phyloP scores from a whole-genome alignment of 2,113 vertebrate species.

The Varanus salvator region DNA sequence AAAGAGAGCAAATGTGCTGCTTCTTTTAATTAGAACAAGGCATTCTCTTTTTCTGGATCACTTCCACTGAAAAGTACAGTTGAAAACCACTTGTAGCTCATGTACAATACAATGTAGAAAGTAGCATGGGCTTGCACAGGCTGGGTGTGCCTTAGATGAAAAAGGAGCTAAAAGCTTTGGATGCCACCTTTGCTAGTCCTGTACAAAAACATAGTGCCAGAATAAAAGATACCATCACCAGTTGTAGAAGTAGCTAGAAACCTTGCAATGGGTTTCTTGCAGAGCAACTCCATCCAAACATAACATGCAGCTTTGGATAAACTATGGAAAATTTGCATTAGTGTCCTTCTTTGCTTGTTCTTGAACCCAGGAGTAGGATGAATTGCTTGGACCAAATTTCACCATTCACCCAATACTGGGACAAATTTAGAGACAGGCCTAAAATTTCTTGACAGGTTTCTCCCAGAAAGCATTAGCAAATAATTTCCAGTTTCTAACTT shows the following conservation, averaged over 20 bases:
- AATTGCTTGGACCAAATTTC: neutral
- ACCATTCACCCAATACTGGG: neutral
- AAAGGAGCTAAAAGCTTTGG: neutral
- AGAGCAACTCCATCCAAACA: neutral
- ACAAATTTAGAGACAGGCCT: neutral
- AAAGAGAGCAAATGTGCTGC: neutral
- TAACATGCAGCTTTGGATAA: neutral
- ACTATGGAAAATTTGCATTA: no score
- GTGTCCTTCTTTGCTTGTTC: neutral
- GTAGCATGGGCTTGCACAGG: neutral
- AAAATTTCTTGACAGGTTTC: neutral
- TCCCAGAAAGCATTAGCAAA: neutral
- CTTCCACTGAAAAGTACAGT: neutral
- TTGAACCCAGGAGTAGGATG: neutral
- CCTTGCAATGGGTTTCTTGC: neutral
- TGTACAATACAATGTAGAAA: neutral
- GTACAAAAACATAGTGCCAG: neutral
- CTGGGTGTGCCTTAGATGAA: neutral
- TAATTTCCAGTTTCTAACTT: neutral
- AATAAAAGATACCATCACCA: neutral
- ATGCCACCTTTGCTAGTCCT: neutral
- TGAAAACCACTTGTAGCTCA: neutral
- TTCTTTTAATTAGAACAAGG: neutral
- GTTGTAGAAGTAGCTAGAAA: neutral
- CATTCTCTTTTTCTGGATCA: neutral